Evolutionary conservation across 2,113 vertebrate species (phyloP).

Genomic region (Passer montanus): DNA sequence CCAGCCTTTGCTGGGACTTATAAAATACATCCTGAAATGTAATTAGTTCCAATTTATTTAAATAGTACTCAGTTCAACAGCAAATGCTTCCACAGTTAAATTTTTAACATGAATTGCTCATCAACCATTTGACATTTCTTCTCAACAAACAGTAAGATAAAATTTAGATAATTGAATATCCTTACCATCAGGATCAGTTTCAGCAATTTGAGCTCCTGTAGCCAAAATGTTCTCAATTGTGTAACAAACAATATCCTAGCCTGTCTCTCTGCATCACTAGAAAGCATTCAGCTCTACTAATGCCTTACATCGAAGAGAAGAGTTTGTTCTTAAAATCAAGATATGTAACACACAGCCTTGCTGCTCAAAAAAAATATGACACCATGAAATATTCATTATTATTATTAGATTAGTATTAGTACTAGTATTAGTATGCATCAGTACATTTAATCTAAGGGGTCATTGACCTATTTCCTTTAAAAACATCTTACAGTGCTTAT

Average conservation of each 20-base stretch:
- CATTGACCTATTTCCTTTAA: neutral
- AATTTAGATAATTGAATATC: constrained; percentile 20
- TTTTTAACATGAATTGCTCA: neutral
- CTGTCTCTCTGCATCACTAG: neutral
- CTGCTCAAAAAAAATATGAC: neutral
- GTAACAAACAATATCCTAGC: constrained; percentile 17
- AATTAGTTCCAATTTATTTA: neutral
- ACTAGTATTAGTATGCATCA: neutral
- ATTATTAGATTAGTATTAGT: neutral
- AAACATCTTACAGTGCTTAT: neutral
- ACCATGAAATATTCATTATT: neutral
- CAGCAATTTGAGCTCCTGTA: constrained; percentile 23
- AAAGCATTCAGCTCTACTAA: neutral
- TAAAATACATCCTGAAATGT: neutral
- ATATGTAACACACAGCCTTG: neutral
- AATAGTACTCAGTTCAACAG: neutral
- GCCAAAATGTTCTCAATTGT: constrained; percentile 30
- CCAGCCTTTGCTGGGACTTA: neutral
- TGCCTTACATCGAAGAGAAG: neutral
- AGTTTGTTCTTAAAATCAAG: constrained; percentile 8
- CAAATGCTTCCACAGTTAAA: neutral
- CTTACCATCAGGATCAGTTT: constrained; percentile 38
- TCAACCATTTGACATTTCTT: neutral
- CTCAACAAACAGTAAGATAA: neutral
- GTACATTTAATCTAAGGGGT: neutral